Percentiles rank a stretch among this genome's conserved stretches.
Evolutionary conservation across 2,113 vertebrate species (phyloP).

Genomic region (Tympanuchus pallidicinctus): DNA sequence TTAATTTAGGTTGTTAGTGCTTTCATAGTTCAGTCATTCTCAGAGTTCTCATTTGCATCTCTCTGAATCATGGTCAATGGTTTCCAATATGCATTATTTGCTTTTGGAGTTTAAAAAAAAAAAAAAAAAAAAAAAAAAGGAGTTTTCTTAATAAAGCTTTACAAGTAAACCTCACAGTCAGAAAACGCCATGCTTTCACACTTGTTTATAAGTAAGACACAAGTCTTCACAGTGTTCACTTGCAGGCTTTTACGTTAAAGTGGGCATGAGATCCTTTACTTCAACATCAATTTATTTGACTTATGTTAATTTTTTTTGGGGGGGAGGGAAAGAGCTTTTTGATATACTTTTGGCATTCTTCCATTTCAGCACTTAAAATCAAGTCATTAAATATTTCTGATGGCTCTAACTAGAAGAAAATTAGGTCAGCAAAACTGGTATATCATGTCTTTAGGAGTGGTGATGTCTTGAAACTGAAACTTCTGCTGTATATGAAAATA

Average conservation of each 20-base stretch:
- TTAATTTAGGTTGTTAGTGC: neutral
- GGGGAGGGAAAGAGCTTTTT: neutral
- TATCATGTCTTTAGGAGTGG: neutral
- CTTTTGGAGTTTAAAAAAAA: neutral
- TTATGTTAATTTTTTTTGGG: neutral
- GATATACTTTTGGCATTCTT: neutral
- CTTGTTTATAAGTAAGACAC: neutral
- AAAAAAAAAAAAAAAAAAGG: neutral
- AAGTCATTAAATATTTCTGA: conserved; percentile 43
- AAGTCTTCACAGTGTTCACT: neutral
- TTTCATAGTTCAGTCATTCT: neutral
- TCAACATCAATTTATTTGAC: neutral
- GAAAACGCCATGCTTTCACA: neutral
- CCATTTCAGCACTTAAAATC: conserved; percentile 14
- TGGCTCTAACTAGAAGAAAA: conserved; percentile 21
- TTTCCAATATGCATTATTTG: neutral
- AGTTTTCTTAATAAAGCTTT: neutral
- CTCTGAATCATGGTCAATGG: neutral
- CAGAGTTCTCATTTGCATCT: neutral
- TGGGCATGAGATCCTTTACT: neutral
- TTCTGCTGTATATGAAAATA: neutral
- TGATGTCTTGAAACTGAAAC: neutral
- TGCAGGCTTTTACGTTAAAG: neutral
- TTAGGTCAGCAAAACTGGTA: neutral
- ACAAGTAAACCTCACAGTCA: neutral